Evolutionary conservation across 2,888 invertebrate genomes (phyloP).

Genomic region (Cephus spinipes): DNA sequence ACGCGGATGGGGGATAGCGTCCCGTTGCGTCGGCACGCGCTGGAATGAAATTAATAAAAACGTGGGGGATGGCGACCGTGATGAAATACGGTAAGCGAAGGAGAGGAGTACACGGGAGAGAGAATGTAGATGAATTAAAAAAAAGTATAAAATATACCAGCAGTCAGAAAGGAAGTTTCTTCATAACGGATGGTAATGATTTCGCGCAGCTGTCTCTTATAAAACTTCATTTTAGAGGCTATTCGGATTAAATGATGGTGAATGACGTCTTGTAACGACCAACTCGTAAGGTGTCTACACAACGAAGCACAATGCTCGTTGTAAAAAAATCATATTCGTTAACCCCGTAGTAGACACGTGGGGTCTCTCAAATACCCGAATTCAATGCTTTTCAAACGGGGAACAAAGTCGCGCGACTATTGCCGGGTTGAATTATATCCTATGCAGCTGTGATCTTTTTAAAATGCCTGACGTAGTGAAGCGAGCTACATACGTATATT

Average conservation of each 20-base stretch:
- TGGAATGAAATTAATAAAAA: slow-evolving; percentile 1
- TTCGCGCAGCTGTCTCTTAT: background rate
- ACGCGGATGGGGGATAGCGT: background rate
- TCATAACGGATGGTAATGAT: background rate
- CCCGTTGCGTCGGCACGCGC: background rate
- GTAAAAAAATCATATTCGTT: background rate
- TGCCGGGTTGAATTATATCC: background rate
- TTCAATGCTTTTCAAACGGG: too few species aligned
- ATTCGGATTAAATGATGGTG: background rate
- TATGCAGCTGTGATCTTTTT: background rate
- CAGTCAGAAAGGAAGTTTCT: background rate
- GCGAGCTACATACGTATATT: background rate
- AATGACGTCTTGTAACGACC: background rate
- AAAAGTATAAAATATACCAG: background rate
- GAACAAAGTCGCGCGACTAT: too few species aligned
- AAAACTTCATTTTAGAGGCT: background rate
- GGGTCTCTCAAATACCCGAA: too few species aligned
- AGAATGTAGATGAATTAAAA: background rate
- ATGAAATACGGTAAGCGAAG: background rate
- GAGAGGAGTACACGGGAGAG: background rate
- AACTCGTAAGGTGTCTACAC: background rate
- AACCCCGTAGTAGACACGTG: too few species aligned
- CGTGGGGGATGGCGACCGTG: background rate
- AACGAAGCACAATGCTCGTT: background rate
- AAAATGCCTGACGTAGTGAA: background rate